A percentile compares a stretch with the other conserved stretches of the same genome.
Conservation (phyloP, 2,113 vertebrate species). For the Alaudala cheleensis region DNA sequence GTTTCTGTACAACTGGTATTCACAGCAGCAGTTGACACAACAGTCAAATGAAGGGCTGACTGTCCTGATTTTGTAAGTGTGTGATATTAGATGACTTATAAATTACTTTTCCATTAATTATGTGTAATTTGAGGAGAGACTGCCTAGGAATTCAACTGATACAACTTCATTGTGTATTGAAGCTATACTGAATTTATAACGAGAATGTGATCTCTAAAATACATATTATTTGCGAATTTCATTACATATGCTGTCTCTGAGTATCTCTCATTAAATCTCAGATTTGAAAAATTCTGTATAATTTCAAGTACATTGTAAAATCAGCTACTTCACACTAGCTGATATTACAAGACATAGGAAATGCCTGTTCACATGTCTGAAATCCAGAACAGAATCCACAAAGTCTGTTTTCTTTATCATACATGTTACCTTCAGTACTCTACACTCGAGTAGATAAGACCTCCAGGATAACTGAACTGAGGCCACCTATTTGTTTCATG, state of each 20-base stretch:
- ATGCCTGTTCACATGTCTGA: constrained; percentile 52
- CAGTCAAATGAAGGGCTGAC: neutral
- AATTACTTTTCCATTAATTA: constrained; percentile 25
- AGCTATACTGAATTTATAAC: neutral
- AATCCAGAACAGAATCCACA: constrained; percentile 51
- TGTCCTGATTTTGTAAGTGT: neutral
- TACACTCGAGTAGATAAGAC: constrained; percentile 75
- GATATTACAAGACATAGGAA: constrained; percentile 16
- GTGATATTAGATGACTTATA: neutral
- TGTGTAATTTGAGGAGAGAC: neutral
- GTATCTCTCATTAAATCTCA: neutral
- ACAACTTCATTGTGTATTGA: neutral
- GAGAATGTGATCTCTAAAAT: constrained; percentile 8
- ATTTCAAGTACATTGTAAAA: constrained; percentile 60
- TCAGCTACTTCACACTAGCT: constrained; percentile 59
- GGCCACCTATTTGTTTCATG: constrained; percentile 58
- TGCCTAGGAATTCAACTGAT: neutral
- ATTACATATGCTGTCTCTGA: neutral
- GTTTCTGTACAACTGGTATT: neutral
- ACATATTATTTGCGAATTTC: neutral
- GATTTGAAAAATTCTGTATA: neutral
- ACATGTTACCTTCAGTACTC: constrained; percentile 79
- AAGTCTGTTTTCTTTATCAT: constrained; percentile 59
- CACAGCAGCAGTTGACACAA: neutral
- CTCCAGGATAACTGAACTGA: constrained; percentile 83